Percentiles rank a stretch among this genome's conserved stretches.
phyloP scores from a whole-genome alignment of 2,888 invertebrate genomes.

The Onthophagus sagittarius region DNA sequence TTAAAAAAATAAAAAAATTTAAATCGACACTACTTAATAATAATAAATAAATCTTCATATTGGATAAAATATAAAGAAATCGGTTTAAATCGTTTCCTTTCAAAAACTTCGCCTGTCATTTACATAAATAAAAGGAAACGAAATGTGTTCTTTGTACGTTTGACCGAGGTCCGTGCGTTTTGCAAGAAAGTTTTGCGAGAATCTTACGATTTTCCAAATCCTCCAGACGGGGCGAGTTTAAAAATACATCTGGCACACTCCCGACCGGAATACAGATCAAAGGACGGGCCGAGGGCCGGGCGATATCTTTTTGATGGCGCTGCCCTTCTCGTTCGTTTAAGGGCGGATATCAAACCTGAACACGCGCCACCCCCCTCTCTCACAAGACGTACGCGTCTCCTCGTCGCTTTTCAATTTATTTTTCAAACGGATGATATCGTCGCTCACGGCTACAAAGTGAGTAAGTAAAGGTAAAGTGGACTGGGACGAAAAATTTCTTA shows the following conservation, averaged over 20 bases:
- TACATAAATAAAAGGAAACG: neutral
- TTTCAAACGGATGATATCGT: neutral
- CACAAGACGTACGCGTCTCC: neutral
- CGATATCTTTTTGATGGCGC: neutral
- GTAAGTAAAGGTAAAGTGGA: neutral
- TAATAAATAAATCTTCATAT: no score
- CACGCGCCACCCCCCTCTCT: neutral
- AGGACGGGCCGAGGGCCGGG: neutral
- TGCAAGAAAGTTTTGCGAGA: neutral
- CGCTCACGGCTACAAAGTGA: neutral
- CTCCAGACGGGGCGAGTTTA: neutral
- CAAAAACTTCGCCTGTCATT: neutral
- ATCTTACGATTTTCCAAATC: neutral
- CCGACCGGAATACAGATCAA: neutral
- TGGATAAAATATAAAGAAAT: neutral
- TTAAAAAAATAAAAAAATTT: no score
- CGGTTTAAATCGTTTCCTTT: neutral
- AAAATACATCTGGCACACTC: neutral
- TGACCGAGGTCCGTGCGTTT: neutral
- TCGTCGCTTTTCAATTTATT: neutral
- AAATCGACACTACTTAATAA: no score
- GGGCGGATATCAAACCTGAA: neutral
- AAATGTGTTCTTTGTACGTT: neutral
- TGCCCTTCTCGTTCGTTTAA: neutral
- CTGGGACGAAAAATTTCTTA: neutral